Base-by-base conservation (phyloP, 2,888 invertebrate genomes). In the Cotesia congregata region DNA sequence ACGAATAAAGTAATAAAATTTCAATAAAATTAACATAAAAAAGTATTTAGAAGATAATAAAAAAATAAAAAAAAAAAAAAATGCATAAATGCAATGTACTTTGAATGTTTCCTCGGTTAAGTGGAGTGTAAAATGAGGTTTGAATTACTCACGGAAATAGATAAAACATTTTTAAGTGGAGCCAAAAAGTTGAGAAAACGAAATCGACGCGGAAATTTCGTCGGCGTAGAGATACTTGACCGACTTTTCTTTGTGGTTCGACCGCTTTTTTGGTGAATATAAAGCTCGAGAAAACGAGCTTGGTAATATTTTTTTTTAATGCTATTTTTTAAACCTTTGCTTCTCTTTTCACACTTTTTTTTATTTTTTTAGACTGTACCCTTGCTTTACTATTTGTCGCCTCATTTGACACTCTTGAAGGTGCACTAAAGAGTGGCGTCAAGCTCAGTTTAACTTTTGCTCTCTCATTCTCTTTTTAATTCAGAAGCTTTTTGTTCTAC, bases 181-280 rank as follows among this genome's bases (percentile, higher is more conserved):
- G 30, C 20, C 20, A 65, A 65, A 64, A 64, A 75, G 72, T 65
- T 64, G 39, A 59, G 40, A 20, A 72, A 70, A 71, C 7, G 71
- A 77, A 50, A 74, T 65, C 41, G 68, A 20, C 71, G 9, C 71
- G 69, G 50, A 78, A 72, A 68, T 79, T 70, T 67, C 62, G 67
- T 67, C 77, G 73, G 77, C 50, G 74, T 74, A 76, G 41, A 77
- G 72, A 61, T 79, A 70, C 83, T 80, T 85, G 85, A 83, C 85
- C 85, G 84, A 85, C 82, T 85, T 86, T 83, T 85, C 50, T 85
- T 86, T 85, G 84, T 85, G 76, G 80, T 72, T 71, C 75, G 78
- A 67, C 71, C 67, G 73, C 72, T 50, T 50, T 50, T 50, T 50
- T 50, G 70, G 71, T 62, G 72, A 74, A 74, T 67, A 68, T 67